These are phyloP conservation scores for Ectemnius lituratus DNA, from an alignment of 2,888 invertebrate genomes.

Conservation along the genomic window DNA sequence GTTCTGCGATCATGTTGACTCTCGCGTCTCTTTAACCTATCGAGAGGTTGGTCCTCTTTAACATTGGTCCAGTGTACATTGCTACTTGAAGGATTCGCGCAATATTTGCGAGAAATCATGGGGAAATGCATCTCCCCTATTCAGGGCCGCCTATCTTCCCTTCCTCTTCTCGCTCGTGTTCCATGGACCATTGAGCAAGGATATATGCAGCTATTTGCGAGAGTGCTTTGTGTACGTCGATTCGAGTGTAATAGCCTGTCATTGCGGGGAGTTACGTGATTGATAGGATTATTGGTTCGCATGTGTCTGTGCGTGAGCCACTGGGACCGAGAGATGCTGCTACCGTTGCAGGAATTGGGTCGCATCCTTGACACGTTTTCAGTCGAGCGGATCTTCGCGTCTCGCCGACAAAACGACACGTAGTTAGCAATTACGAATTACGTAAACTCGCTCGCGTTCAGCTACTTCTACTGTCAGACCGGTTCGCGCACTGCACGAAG, in stretches of 20 bases:
- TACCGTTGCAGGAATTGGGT: slow-evolving; percentile 2
- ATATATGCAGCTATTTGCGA: no score
- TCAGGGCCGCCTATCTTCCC: no score
- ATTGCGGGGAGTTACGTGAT: not conserved
- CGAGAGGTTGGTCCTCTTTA: not conserved
- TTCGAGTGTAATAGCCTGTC: no score
- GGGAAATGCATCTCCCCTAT: no score
- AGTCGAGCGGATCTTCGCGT: not conserved
- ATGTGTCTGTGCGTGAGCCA: no score
- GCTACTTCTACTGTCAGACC: slow-evolving; percentile 12
- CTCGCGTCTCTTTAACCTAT: slow-evolving; percentile 16
- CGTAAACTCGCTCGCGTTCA: slow-evolving; percentile 16
- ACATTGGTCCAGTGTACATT: not conserved
- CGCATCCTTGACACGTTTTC: slow-evolving; percentile 13
- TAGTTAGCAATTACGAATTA: no score
- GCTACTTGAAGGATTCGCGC: no score
- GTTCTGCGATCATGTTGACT: not conserved
- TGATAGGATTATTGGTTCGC: not conserved
- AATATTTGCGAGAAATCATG: no score
- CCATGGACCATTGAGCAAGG: no score
- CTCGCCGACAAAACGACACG: slow-evolving; percentile 12
- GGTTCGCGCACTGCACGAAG: not conserved
- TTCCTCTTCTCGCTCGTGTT: no score
- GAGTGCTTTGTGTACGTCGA: no score
- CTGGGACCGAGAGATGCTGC: not conserved